Percentiles rank a stretch among this genome's conserved stretches.
Conservation (phyloP, 2,113 vertebrate genomes). For the Microtus richardsoni region DNA sequence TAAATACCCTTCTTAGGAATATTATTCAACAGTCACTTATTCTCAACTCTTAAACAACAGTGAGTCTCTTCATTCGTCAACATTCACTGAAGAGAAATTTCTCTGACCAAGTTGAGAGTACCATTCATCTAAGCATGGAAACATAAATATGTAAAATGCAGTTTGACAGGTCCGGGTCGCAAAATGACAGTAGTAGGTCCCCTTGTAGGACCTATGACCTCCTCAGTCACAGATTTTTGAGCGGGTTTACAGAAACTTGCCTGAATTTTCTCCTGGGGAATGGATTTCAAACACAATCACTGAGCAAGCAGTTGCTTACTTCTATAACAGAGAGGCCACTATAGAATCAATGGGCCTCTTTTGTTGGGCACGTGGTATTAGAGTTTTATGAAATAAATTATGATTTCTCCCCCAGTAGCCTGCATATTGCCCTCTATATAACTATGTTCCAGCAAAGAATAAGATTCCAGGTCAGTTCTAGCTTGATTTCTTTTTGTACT, state of each 20-base stretch:
- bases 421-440: neutral
- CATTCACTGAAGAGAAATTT: neutral
- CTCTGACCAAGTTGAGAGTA: neutral
- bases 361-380: neutral
- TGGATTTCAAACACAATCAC: neutral
- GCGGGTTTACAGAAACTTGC: neutral
- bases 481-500: neutral
- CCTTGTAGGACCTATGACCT: neutral
- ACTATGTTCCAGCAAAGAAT: neutral
- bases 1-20: neutral
- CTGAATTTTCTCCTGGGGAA: neutral
- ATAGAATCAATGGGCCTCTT: neutral
- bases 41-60: neutral
- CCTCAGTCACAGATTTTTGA: neutral
- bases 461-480: neutral
- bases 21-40: neutral
- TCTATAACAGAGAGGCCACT: neutral
- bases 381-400: neutral
- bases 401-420: neutral
- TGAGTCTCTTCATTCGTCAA: neutral
- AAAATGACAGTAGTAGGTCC: neutral
- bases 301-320: neutral
- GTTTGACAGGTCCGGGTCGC: neutral
- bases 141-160: neutral
- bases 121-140: neutral